A percentile compares a stretch with the other conserved stretches of the same genome.
These are phyloP conservation scores for Anas bernieri DNA, from an alignment of 2,797 vertebrate genomes.

Conservation along the genomic window DNA sequence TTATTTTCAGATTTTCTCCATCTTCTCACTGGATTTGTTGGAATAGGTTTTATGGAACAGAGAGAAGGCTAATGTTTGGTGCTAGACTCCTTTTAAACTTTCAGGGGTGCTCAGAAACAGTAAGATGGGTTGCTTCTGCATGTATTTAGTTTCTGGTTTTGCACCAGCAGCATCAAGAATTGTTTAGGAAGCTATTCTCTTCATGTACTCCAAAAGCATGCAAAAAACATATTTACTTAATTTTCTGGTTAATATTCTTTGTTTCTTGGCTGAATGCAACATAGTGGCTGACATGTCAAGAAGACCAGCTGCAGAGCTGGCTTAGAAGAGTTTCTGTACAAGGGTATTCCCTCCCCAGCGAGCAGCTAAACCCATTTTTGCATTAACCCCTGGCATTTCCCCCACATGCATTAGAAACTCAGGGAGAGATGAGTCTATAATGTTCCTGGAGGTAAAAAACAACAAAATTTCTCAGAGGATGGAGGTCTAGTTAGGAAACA, in stretches of 20 bases:
- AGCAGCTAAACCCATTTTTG: neutral
- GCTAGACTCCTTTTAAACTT: neutral
- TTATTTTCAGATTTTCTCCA: neutral
- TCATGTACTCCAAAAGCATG: neutral
- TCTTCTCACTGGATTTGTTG: neutral
- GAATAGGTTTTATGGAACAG: neutral
- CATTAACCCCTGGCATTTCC: neutral
- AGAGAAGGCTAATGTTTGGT: neutral
- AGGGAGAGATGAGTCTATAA: neutral
- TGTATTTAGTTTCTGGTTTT: neutral
- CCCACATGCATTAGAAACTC: neutral
- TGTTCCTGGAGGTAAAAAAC: neutral
- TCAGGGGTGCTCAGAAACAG: neutral
- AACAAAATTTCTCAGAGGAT: neutral
- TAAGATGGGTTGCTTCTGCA: neutral
- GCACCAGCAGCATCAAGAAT: neutral
- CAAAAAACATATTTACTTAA: neutral
- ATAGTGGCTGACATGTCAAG: neutral
- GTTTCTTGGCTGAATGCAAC: neutral
- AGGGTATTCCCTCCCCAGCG: neutral
- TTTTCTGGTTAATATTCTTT: constrained; percentile 15
- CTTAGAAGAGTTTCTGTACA: neutral
- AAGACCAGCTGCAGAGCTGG: neutral
- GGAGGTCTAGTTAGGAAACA: neutral
- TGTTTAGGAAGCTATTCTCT: neutral